Evolutionary conservation across 2,113 vertebrate species (phyloP).

Genomic region (Acanthochromis polyacanthus): DNA sequence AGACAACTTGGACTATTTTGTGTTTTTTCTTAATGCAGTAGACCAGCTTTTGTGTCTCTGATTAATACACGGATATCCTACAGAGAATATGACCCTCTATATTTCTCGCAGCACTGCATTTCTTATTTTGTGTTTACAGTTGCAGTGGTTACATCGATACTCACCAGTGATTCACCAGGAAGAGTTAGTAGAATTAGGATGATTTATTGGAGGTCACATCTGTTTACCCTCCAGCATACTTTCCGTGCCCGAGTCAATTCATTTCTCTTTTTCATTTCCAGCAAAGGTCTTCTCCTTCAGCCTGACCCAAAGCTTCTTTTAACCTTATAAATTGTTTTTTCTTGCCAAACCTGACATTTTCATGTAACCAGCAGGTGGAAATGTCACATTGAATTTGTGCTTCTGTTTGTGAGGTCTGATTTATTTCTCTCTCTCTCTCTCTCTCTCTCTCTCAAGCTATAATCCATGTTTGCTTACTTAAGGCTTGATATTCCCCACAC

Average conservation of each 20-base stretch:
- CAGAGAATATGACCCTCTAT: neutral
- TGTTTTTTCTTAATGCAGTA: slow-evolving; percentile 21
- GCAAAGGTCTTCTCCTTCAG: slow-evolving; percentile 3
- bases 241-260: neutral
- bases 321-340: slow-evolving; percentile 30
- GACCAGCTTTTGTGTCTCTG: slow-evolving; percentile 18
- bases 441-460: neutral
- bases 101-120: neutral
- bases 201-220: neutral
- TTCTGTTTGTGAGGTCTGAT: neutral
- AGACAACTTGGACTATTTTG: slow-evolving; percentile 11
- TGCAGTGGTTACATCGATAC: no score
- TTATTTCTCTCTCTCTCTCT: no score
- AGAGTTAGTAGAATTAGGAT: neutral
- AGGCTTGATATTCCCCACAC: neutral
- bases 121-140: no score
- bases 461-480: neutral
- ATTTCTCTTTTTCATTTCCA: neutral
- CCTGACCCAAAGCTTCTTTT: slow-evolving; percentile 20
- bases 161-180: neutral
- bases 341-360: slow-evolving; percentile 20
- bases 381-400: slow-evolving; percentile 7
- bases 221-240: neutral
- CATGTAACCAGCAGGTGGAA: neutral
- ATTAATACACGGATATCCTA: slow-evolving; percentile 12